A percentile compares a stretch with the other conserved stretches of the same genome.
phyloP scores from a whole-genome alignment of 2,113 vertebrate genomes.

The Aphyosemion australe region DNA sequence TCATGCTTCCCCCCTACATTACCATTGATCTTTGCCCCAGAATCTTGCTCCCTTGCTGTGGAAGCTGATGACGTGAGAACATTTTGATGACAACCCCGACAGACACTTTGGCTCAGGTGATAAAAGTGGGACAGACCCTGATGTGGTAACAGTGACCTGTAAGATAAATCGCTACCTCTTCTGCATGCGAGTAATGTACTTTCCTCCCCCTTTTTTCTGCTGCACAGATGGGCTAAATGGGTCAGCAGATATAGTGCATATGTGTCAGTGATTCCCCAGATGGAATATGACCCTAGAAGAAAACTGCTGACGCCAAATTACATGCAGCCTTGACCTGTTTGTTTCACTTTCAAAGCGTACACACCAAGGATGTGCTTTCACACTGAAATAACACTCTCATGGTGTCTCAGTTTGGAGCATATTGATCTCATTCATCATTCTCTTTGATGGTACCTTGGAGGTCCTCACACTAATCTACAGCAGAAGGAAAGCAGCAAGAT shows the following conservation, averaged over 20 bases:
- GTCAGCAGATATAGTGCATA: conserved; percentile 55
- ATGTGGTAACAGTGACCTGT: conserved; percentile 7
- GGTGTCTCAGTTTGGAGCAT: conserved; percentile 22
- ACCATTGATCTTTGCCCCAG: neutral
- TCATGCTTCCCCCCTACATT: neutral
- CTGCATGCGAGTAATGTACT: neutral
- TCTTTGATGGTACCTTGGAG: conserved; percentile 27
- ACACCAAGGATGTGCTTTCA: conserved; percentile 23
- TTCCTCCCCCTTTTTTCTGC: neutral
- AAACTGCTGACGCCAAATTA: conserved; percentile 40
- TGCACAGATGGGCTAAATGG: conserved; percentile 61
- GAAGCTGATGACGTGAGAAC: neutral
- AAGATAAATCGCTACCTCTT: neutral
- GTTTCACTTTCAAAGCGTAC: conserved; percentile 45
- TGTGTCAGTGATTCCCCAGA: conserved; percentile 49
- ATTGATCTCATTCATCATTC: conserved; percentile 38
- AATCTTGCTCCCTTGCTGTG: neutral
- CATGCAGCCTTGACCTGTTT: conserved; percentile 53
- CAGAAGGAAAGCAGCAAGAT: neutral
- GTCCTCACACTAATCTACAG: conserved; percentile 13
- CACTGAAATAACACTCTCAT: conserved; percentile 18
- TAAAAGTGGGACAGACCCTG: neutral
- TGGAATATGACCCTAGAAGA: conserved; percentile 47
- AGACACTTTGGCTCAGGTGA: neutral
- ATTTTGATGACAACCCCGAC: conserved; percentile 4